Evolutionary conservation across 2,113 vertebrate species (phyloP).

Genomic region (Acanthisitta chloris): DNA sequence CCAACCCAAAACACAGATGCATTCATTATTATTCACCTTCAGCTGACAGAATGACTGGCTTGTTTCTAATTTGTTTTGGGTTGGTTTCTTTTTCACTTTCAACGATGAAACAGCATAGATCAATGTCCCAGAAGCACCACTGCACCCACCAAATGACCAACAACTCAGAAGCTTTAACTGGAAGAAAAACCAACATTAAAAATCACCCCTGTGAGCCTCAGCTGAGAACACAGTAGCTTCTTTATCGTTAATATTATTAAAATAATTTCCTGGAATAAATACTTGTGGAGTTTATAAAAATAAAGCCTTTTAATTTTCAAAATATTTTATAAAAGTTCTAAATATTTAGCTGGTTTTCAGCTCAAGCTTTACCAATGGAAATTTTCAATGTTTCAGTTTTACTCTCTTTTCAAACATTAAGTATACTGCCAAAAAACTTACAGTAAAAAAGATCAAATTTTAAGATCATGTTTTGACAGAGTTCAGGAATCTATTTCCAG

Average conservation of each 20-base stretch:
- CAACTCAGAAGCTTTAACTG: background rate
- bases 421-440: background rate
- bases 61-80: background rate
- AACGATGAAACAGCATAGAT: background rate
- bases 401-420: background rate
- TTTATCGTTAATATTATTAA: background rate
- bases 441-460: background rate
- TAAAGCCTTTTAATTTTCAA: background rate
- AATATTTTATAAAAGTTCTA: background rate
- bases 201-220: rapidly evolving
- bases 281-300: background rate
- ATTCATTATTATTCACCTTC: background rate
- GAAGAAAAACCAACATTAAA: background rate
- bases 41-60: background rate
- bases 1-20: rapidly evolving
- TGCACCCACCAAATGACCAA: background rate
- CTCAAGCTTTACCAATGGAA: background rate
- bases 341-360: background rate
- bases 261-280: background rate
- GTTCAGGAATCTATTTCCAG: background rate
- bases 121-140: background rate
- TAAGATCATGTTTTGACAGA: background rate
- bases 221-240: background rate
- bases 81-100: rapidly evolving
- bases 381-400: background rate